phyloP scores from a whole-genome alignment of 2,113 vertebrate genomes.

The cattle (Bos taurus) region DNA sequence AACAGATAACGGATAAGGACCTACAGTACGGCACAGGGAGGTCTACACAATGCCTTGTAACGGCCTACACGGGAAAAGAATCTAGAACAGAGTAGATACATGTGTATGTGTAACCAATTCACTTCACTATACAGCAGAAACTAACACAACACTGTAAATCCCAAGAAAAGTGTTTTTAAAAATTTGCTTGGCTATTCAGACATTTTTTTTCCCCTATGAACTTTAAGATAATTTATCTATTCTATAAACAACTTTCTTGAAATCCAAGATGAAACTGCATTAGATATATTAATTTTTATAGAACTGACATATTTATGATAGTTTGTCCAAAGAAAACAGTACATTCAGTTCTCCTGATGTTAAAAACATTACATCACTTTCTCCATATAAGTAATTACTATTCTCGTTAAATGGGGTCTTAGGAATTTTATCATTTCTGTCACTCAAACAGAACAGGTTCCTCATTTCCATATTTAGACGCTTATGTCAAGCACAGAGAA shows the following conservation, averaged over 20 bases:
- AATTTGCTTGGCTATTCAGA: not conserved
- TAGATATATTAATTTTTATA: not conserved
- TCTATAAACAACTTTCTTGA: not conserved
- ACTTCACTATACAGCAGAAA: not conserved
- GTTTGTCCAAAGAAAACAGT: not conserved
- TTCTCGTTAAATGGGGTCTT: not conserved
- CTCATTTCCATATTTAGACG: not conserved
- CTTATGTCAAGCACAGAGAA: not conserved
- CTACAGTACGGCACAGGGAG: not conserved
- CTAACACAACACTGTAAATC: not conserved
- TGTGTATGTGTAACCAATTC: not conserved
- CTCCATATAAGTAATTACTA: not conserved
- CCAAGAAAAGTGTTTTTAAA: not conserved
- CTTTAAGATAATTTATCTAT: not conserved
- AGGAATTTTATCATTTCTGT: not conserved
- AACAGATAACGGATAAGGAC: not conserved
- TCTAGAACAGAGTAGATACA: not conserved
- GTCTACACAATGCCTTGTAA: not conserved
- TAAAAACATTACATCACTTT: not conserved
- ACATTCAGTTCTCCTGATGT: not conserved
- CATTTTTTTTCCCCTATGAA: not conserved
- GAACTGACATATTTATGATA: not conserved
- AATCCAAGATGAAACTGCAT: not conserved
- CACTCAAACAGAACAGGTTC: not conserved
- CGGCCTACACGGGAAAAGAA: not conserved